Evolutionary conservation across 2,113 vertebrate species (phyloP).

Genomic region (Hypomesus transpacificus): DNA sequence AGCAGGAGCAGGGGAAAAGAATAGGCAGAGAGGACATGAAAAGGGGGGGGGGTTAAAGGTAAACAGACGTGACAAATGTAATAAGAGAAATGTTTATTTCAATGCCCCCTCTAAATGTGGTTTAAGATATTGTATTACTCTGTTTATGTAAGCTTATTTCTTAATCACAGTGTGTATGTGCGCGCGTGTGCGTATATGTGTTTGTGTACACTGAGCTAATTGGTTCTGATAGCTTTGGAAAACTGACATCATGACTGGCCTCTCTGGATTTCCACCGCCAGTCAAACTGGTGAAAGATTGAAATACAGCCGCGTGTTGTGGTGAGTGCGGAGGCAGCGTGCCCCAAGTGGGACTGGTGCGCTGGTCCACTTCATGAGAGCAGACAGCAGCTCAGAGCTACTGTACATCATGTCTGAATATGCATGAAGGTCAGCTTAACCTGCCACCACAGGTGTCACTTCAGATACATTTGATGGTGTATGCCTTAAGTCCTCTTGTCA

Average conservation of each 20-base stretch:
- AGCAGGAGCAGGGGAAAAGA: slow-evolving; percentile 22
- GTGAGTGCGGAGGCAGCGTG: slow-evolving; percentile 30
- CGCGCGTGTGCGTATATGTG: slow-evolving; percentile 12
- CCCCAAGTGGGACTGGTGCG: not conserved
- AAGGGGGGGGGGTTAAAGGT: slow-evolving; percentile 13
- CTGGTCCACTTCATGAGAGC: not conserved
- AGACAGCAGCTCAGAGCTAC: no score
- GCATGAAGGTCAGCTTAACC: no score
- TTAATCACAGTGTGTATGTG: slow-evolving; percentile 54
- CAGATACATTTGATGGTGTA: no score
- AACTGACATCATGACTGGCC: slow-evolving; percentile 69
- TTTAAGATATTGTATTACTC: slow-evolving; percentile 68
- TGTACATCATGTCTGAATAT: no score
- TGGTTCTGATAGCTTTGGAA: slow-evolving; percentile 68
- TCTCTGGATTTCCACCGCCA: slow-evolving; percentile 57
- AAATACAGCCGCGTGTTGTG: slow-evolving; percentile 29
- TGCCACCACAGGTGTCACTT: no score
- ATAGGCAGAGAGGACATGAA: no score
- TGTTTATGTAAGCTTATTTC: slow-evolving; percentile 69
- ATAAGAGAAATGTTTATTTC: slow-evolving; percentile 61
- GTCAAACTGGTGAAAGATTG: slow-evolving; percentile 55
- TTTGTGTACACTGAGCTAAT: slow-evolving; percentile 49
- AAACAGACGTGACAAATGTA: slow-evolving; percentile 60
- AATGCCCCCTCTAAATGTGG: slow-evolving; percentile 58
- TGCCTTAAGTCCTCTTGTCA: no score